Base-by-base conservation (phyloP, 2,888 invertebrate genomes). In the Gryllus longicercus region DNA sequence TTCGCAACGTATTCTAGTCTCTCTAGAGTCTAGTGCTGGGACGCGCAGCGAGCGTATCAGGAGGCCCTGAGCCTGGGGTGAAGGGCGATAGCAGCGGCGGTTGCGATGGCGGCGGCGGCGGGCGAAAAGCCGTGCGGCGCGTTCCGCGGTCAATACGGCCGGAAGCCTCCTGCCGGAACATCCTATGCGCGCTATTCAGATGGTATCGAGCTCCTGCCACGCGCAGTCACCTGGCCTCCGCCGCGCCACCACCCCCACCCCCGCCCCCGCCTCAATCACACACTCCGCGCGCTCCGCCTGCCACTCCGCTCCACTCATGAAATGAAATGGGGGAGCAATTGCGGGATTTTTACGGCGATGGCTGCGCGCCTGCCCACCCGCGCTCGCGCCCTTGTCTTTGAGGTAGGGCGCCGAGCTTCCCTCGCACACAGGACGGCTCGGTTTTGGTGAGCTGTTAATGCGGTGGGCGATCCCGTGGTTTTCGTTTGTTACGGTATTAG, bases 141-240 rank as follows among this genome's bases (percentile, higher is more conserved):
- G n/a, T 14, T 8, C 10, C 14, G 63, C 63, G 63, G 63, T 63
- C 63, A 63, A 63, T 63, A 63, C 63, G 16, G 63, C n/a, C 63
- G 63, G 63, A 14, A 63, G 16, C n/a, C n/a, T n/a, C 63, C n/a
- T 63, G 63, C 63, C 63, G 63, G 63, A 18, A 63, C 63, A 63
- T 63, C 63, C 63, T 63, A 63, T 63, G 63, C 63, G 16, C 63
- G 63, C 63, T 63, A 63, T 63, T 63, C 63, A 63, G 63, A 63
- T 63, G n/a, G n/a, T 63, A 63, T 63, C 63, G 63, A 63, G 63
- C n/a, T 63, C n/a, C 63, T 63, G 63, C 63, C 63, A 63, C 63
- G 63, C n/a, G 63, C 63, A 63, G 63, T 63, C 63, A 63, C 63
- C 63, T 63, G 63, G 63, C n/a, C 38, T 38, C 38, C 38, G 8